Evolutionary conservation across 2,888 invertebrate genomes (phyloP).

Genomic region (Mesorhabditis belari): DNA sequence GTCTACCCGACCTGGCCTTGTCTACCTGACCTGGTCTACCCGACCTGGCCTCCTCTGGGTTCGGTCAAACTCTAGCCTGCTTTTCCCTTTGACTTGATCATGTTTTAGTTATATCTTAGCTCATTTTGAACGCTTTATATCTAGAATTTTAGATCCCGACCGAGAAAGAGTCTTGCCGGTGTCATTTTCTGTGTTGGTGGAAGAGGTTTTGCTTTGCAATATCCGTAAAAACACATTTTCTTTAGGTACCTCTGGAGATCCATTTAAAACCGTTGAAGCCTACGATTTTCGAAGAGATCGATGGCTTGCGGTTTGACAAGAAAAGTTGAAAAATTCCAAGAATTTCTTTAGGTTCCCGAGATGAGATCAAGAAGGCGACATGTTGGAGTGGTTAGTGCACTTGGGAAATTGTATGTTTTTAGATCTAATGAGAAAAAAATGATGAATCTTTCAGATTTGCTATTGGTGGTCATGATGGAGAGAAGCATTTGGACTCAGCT

Average conservation of each 20-base stretch:
- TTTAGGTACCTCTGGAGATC: conserved; percentile 55
- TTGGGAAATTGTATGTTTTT: conserved; percentile 48
- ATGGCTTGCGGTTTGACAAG: conserved; percentile 55
- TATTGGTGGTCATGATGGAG: conserved; percentile 60
- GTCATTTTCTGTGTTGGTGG: conserved; percentile 60
- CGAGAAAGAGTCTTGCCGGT: conserved; percentile 57
- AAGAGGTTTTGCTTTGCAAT: conserved; percentile 46
- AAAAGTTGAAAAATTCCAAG: background rate
- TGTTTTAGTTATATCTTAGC: too few species aligned
- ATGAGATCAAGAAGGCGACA: conserved; percentile 53
- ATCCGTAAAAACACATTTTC: background rate
- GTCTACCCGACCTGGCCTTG: too few species aligned
- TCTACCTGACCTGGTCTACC: too few species aligned
- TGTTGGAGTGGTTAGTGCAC: conserved; percentile 57
- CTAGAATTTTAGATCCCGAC: conserved; percentile 34
- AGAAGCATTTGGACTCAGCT: conserved; percentile 56
- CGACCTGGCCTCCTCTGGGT: too few species aligned
- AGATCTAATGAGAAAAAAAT: background rate
- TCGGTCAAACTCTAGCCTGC: too few species aligned
- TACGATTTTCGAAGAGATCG: conserved; percentile 56
- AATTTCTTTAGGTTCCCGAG: background rate
- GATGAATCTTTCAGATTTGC: conserved; percentile 52
- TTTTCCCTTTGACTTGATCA: too few species aligned
- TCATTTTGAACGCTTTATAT: too few species aligned
- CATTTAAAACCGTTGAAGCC: conserved; percentile 56